A percentile compares a stretch with the other conserved stretches of the same genome.
Conservation (phyloP, 2,888 invertebrate genomes). For the Bruchidius siliquastri region DNA sequence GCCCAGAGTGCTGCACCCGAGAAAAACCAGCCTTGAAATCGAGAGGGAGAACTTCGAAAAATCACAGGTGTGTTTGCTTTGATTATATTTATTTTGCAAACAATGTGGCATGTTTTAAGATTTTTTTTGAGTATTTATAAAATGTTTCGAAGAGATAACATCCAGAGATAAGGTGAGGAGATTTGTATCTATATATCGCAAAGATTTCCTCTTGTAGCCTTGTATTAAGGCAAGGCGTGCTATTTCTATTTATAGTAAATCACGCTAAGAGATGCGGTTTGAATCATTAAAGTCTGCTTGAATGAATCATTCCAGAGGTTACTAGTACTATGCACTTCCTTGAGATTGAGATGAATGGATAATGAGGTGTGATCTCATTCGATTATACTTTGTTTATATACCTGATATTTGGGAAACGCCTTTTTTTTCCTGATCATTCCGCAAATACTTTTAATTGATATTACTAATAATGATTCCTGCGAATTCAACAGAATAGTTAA, state of each 20-base stretch:
- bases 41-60: slow-evolving; percentile 82
- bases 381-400: not conserved
- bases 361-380: too few relatives aligned
- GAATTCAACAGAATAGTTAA: too few relatives aligned
- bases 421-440: not conserved
- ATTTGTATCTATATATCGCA: not conserved
- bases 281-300: not conserved
- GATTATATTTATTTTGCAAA: not conserved
- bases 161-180: not conserved
- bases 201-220: not conserved
- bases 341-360: not conserved
- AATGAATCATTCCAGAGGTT: not conserved
- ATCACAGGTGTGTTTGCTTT: slow-evolving; percentile 59
- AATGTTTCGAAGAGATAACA: not conserved
- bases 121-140: not conserved
- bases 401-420: not conserved
- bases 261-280: not conserved
- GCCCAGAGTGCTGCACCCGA: slow-evolving; percentile 66
- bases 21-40: slow-evolving; percentile 71
- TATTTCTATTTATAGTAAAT: not conserved
- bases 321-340: not conserved
- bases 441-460: too few relatives aligned
- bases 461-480: too few relatives aligned
- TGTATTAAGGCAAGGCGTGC: too few relatives aligned
- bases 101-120: not conserved